Percentiles rank a stretch among this genome's conserved stretches.
Evolutionary conservation across 2,113 vertebrate species (phyloP).

Genomic region (Lycaon pictus): DNA sequence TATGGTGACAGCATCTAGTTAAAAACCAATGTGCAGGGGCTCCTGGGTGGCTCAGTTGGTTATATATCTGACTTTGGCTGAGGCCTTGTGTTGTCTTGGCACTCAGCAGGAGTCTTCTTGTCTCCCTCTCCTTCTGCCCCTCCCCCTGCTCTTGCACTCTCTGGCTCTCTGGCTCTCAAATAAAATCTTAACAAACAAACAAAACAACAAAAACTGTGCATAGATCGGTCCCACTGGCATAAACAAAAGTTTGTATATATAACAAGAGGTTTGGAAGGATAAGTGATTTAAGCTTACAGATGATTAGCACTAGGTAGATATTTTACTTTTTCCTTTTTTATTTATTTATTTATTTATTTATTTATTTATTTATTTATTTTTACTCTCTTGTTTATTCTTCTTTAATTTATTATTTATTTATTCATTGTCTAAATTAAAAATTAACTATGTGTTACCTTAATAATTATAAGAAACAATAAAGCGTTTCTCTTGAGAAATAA

Average conservation of each 20-base stretch:
- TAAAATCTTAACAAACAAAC: background rate
- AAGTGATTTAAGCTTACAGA: background rate
- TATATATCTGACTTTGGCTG: background rate
- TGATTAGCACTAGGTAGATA: background rate
- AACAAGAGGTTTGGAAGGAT: conserved; percentile 2
- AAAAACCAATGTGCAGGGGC: background rate
- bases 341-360: background rate
- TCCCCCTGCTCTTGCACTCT: too few species aligned
- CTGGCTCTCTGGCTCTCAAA: background rate
- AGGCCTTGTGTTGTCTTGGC: background rate
- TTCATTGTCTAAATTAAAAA: background rate
- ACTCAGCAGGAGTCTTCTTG: background rate
- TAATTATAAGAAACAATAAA: background rate
- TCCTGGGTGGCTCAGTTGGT: background rate
- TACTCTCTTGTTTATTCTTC: background rate
- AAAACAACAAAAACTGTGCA: too few species aligned
- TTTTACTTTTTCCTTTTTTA: background rate
- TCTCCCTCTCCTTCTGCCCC: background rate
- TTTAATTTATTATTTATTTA: background rate
- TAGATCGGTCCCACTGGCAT: background rate
- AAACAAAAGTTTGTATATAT: background rate
- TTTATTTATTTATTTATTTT: background rate
- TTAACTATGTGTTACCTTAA: background rate
- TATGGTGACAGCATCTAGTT: background rate
- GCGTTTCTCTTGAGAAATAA: background rate